These are phyloP conservation scores for Drosophila recens DNA, from an alignment of 2,888 invertebrate genomes.

Conservation along the genomic window DNA sequence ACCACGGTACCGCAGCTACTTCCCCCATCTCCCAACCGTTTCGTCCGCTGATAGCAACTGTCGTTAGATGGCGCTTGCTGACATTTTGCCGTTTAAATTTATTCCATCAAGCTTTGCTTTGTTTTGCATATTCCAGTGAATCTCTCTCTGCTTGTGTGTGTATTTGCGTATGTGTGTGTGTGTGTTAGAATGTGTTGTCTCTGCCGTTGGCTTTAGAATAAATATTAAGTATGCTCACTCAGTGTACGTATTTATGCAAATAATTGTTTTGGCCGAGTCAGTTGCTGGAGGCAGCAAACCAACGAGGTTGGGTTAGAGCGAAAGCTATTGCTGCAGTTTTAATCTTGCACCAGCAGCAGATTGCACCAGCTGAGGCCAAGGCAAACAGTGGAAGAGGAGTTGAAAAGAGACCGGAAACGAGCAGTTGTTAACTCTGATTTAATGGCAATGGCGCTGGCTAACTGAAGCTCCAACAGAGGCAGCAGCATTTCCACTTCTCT, in stretches of 20 bases:
- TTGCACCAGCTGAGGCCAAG: slow-evolving; percentile 32
- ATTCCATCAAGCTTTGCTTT: slow-evolving; percentile 48
- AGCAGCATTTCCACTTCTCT: slow-evolving; percentile 7
- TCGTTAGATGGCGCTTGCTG: slow-evolving; percentile 62
- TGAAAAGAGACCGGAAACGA: slow-evolving; percentile 49
- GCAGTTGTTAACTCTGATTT: slow-evolving; percentile 79
- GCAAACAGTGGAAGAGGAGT: slow-evolving; percentile 14
- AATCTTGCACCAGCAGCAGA: slow-evolving; percentile 49
- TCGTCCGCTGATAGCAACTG: slow-evolving; percentile 28
- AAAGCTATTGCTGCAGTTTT: slow-evolving; percentile 65
- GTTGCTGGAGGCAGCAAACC: slow-evolving; percentile 38
- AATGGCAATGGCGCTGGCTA: slow-evolving; percentile 65
- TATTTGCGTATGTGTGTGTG: slow-evolving; percentile 22
- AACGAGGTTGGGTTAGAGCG: slow-evolving; percentile 26
- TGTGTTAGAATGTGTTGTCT: slow-evolving; percentile 18
- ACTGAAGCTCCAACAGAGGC: slow-evolving; percentile 30
- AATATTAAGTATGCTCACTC: slow-evolving; percentile 63
- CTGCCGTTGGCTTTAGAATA: slow-evolving; percentile 69
- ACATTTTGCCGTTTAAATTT: slow-evolving; percentile 63
- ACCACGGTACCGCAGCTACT: slow-evolving; percentile 26
- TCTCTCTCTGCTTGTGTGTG: background rate
- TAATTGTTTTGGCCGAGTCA: slow-evolving; percentile 73
- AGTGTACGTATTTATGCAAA: slow-evolving; percentile 66
- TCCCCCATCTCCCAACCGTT: background rate
- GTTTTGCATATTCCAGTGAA: slow-evolving; percentile 19